phyloP scores from a whole-genome alignment of 2,797 vertebrate species.

The Hyperoplus immaculatus region DNA sequence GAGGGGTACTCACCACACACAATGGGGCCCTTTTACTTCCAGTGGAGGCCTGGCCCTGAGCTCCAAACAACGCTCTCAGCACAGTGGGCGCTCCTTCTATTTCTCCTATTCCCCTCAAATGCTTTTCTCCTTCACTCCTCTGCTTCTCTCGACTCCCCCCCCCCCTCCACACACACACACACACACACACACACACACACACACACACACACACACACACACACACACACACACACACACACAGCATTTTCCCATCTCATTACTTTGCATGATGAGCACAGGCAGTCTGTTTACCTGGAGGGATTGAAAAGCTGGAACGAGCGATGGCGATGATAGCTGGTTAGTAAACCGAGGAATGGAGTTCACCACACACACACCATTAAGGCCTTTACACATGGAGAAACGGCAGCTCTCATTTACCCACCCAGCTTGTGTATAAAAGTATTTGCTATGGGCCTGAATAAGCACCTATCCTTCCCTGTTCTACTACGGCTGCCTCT shows the following conservation, averaged over 20 bases:
- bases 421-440: neutral
- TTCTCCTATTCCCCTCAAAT: slow-evolving; percentile 65
- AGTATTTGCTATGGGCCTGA: slow-evolving; percentile 9
- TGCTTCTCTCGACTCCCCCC: slow-evolving; percentile 5
- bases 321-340: slow-evolving; percentile 55
- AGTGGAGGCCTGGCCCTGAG: slow-evolving; percentile 61
- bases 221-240: too few relatives aligned
- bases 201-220: too few relatives aligned
- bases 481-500: neutral
- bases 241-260: slow-evolving; percentile 36
- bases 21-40: slow-evolving; percentile 76
- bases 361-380: slow-evolving; percentile 17
- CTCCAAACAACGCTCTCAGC: slow-evolving; percentile 74
- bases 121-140: slow-evolving; percentile 54
- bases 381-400: slow-evolving; percentile 21
- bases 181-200: too few relatives aligned
- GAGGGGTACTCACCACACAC: slow-evolving; percentile 75
- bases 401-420: slow-evolving; percentile 9
- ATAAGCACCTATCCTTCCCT: slow-evolving; percentile 18
- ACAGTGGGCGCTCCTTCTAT: slow-evolving; percentile 72
- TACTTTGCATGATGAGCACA: slow-evolving; percentile 52
- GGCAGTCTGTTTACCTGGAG: slow-evolving; percentile 68
- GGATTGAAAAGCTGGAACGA: slow-evolving; percentile 37
- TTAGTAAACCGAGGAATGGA: slow-evolving; percentile 53
- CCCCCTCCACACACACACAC: neutral